A percentile compares a stretch with the other conserved stretches of the same genome.
phyloP scores from a whole-genome alignment of 2,888 invertebrate species.

The Ephialtes manifestator region DNA sequence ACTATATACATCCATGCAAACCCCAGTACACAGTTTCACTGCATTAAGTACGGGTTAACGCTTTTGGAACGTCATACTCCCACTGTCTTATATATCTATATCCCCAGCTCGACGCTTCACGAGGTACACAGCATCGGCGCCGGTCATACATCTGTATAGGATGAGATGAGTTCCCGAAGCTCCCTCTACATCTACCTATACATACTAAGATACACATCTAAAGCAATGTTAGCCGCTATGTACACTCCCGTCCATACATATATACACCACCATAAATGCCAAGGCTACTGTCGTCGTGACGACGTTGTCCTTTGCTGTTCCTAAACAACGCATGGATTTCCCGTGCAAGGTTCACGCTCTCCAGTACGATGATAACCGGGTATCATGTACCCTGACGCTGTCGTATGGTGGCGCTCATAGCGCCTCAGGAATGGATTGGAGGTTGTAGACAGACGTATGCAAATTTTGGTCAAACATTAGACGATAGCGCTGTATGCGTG shows the following conservation, averaged over 20 bases:
- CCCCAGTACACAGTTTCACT: background rate
- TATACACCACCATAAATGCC: slow-evolving; percentile 63
- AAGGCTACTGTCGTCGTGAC: slow-evolving; percentile 51
- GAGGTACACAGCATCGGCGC: slow-evolving; percentile 9
- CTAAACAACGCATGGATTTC: slow-evolving; percentile 37
- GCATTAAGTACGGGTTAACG: background rate
- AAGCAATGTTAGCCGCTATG: slow-evolving; percentile 1
- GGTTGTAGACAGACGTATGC: slow-evolving; percentile 83
- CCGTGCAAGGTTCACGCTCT: slow-evolving; percentile 9
- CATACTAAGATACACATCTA: slow-evolving; percentile 6
- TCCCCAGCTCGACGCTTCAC: background rate
- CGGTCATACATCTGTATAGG: slow-evolving; percentile 12
- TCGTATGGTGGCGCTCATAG: slow-evolving; percentile 32
- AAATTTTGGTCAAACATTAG: slow-evolving; percentile 84
- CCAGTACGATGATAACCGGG: slow-evolving; percentile 1
- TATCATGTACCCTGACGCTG: slow-evolving; percentile 24
- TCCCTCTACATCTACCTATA: background rate
- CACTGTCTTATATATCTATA: background rate
- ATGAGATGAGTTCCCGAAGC: slow-evolving; percentile 24
- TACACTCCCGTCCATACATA: slow-evolving; percentile 37
- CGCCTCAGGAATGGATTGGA: slow-evolving; percentile 77
- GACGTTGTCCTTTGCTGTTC: slow-evolving; percentile 44
- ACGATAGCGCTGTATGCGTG: slow-evolving; percentile 59
- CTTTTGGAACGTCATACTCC: slow-evolving; percentile 15
- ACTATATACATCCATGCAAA: background rate